These are phyloP conservation scores for Hirtodrosophila confusa DNA, from an alignment of 2,888 invertebrate species.

Conservation along the genomic window DNA sequence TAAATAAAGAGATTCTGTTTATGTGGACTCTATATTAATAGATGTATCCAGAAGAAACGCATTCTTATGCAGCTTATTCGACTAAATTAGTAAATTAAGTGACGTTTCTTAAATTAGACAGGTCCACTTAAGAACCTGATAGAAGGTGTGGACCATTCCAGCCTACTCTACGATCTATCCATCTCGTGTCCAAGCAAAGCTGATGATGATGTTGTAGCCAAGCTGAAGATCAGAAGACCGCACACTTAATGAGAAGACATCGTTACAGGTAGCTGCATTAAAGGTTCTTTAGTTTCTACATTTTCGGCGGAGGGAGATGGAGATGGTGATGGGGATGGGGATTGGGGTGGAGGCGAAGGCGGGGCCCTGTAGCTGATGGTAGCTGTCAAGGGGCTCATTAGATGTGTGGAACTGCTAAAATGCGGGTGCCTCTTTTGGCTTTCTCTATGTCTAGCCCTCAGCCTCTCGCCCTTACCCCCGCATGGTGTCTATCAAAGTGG, in stretches of 20 bases:
- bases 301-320: no score
- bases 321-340: background rate
- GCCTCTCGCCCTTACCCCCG: background rate
- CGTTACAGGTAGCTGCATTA: slow-evolving; percentile 10
- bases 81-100: background rate
- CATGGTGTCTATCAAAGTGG: background rate
- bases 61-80: background rate
- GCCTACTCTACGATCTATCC: background rate
- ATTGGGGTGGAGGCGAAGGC: background rate
- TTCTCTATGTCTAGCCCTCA: slow-evolving; percentile 11
- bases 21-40: no score
- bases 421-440: slow-evolving; percentile 33
- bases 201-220: slow-evolving; percentile 23
- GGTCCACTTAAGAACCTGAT: slow-evolving; percentile 1
- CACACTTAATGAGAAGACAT: slow-evolving; percentile 17
- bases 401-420: slow-evolving; percentile 33
- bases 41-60: no score
- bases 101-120: no score
- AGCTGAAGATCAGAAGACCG: slow-evolving; percentile 18
- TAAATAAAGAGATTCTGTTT: no score
- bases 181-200: slow-evolving; percentile 14
- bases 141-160: slow-evolving; percentile 31
- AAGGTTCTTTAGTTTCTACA: background rate
- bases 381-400: slow-evolving; percentile 15
- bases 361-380: no score